Percentiles rank a stretch among this genome's conserved stretches.
Evolutionary conservation across 2,113 vertebrate species (phyloP).

Genomic region (Panthera tigris): DNA sequence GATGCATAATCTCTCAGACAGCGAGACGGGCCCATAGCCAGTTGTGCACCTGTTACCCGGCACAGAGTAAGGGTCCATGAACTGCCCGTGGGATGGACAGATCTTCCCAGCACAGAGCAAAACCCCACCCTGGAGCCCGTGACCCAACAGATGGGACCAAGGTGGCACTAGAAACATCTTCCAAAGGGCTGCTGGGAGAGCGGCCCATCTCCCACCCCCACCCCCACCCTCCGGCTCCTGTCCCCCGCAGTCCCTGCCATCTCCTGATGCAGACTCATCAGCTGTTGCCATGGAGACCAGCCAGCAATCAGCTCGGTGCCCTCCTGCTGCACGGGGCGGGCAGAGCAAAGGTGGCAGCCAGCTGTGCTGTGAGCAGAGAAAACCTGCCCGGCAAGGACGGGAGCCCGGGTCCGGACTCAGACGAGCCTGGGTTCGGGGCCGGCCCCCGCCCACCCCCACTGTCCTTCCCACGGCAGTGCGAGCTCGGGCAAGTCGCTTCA

Average conservation of each 20-base stretch:
- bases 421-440: neutral
- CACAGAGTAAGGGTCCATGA: rapidly evolving
- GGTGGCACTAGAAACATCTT: neutral
- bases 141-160: neutral
- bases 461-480: neutral
- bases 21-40: neutral
- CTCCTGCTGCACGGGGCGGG: neutral
- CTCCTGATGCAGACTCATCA: neutral
- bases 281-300: constrained; percentile 73
- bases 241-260: neutral
- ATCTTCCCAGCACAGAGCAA: neutral
- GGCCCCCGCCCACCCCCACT: rapidly evolving
- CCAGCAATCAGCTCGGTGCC: constrained; percentile 12
- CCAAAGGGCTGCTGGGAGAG: rapidly evolving
- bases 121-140: neutral
- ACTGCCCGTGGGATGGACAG: neutral
- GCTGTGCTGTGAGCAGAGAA: neutral
- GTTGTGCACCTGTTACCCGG: neutral
- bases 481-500: neutral
- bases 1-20: neutral
- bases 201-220: neutral
- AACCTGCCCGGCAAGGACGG: rapidly evolving
- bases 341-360: neutral
- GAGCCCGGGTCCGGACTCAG: rapidly evolving
- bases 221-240: neutral